Percentiles rank a stretch among this genome's conserved stretches.
phyloP scores from a whole-genome alignment of 2,888 invertebrate species.

The Trilocha varians region DNA sequence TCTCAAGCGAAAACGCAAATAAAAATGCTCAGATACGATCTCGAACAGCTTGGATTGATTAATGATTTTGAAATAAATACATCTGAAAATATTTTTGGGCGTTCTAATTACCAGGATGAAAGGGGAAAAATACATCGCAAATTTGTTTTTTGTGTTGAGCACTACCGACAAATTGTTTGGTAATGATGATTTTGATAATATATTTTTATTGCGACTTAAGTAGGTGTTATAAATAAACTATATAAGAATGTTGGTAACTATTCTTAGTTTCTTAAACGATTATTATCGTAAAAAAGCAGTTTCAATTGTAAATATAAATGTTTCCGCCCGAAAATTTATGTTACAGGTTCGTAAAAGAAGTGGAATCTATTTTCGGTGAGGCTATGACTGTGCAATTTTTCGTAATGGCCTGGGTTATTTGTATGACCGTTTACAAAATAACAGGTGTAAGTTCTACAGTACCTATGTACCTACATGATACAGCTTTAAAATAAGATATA shows the following conservation, averaged over 20 bases:
- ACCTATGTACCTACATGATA: too few relatives aligned
- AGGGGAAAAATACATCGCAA: slow-evolving; percentile 5
- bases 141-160: slow-evolving; percentile 35
- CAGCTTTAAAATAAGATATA: too few relatives aligned
- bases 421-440: slow-evolving; percentile 59
- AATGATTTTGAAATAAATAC: slow-evolving; percentile 11
- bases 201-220: slow-evolving; percentile 3
- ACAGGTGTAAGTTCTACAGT: slow-evolving; percentile 34
- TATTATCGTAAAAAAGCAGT: background rate
- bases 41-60: slow-evolving; percentile 31
- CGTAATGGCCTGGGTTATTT: slow-evolving; percentile 52
- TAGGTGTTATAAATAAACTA: too few relatives aligned
- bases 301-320: too few relatives aligned
- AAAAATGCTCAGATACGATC: slow-evolving; percentile 39
- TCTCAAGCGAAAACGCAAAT: slow-evolving; percentile 47
- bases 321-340: too few relatives aligned
- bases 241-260: too few relatives aligned
- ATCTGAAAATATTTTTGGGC: slow-evolving; percentile 7
- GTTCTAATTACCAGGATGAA: slow-evolving; percentile 20
- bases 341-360: slow-evolving; percentile 43
- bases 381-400: slow-evolving; percentile 46
- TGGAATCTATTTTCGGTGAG: slow-evolving; percentile 47
- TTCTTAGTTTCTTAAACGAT: too few relatives aligned
- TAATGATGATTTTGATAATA: slow-evolving; percentile 14
- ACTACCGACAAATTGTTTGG: slow-evolving; percentile 43